Conservation (phyloP, 2,888 invertebrate genomes). For the Parnassius mnemosyne region DNA sequence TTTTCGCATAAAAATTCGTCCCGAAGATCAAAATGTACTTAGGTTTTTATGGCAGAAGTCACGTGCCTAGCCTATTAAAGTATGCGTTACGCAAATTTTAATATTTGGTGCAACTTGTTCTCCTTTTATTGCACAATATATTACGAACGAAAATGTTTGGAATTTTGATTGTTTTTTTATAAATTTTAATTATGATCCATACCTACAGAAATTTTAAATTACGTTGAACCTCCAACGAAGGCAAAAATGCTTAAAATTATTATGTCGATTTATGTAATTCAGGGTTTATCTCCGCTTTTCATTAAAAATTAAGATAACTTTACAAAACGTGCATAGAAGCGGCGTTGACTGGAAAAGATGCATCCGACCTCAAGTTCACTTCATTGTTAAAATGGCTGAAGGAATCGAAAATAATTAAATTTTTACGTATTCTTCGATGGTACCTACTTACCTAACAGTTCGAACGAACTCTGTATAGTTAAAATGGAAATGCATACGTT, state of each 20-base stretch:
- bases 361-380: too few species aligned
- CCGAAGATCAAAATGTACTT: conserved; percentile 24
- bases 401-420: neutral
- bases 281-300: conserved; percentile 25
- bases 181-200: conserved; percentile 28
- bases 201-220: too few species aligned
- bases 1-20: conserved; percentile 23
- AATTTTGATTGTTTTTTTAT: too few species aligned
- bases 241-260: conserved; percentile 29
- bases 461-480: conserved; percentile 1
- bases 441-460: neutral
- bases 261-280: conserved; percentile 27
- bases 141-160: too few species aligned
- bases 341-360: conserved; percentile 28
- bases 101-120: too few species aligned
- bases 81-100: too few species aligned
- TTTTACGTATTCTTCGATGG: conserved; percentile 17
- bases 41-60: too few species aligned
- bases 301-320: conserved; percentile 31
- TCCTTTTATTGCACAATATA: too few species aligned
- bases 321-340: conserved; percentile 31
- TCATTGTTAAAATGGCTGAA: neutral
- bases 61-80: too few species aligned
- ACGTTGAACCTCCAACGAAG: conserved; percentile 24
- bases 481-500: conserved; percentile 34